Evolutionary conservation across 2,113 vertebrate species (phyloP).

Genomic region (Phalacrocorax aristotelis): DNA sequence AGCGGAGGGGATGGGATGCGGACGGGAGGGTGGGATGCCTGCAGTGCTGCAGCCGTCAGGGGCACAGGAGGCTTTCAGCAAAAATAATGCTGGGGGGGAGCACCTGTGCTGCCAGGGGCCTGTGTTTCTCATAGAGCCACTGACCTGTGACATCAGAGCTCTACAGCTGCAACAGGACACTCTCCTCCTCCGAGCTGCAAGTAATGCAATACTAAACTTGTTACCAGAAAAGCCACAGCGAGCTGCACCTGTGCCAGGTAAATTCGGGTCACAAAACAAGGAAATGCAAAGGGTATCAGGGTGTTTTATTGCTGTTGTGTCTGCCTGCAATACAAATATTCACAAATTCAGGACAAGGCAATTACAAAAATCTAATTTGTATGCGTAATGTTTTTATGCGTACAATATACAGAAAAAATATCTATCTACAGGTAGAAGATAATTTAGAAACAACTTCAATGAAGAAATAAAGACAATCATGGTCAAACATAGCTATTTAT

Average conservation of each 20-base stretch:
- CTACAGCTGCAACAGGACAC: fast-evolving
- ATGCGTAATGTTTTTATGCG: neutral
- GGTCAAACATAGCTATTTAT: conserved; percentile 85
- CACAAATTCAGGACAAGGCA: neutral
- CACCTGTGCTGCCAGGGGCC: too few relatives aligned
- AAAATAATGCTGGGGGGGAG: too few relatives aligned
- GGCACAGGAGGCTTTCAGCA: neutral
- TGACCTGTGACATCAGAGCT: neutral
- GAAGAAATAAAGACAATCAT: conserved; percentile 37
- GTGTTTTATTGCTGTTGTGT: neutral
- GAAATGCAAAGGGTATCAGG: neutral
- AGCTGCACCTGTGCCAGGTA: neutral
- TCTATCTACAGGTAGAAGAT: neutral
- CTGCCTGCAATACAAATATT: neutral
- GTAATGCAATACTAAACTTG: fast-evolving
- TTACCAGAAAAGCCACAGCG: fast-evolving
- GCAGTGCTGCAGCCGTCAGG: fast-evolving
- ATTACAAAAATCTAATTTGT: neutral
- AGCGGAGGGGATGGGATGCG: fast-evolving
- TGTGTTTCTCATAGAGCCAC: fast-evolving
- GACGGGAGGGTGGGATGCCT: fast-evolving
- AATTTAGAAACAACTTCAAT: neutral
- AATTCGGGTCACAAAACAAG: neutral
- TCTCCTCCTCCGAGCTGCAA: neutral
- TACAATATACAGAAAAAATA: neutral